phyloP scores from a whole-genome alignment of 1,140 invertebrate genomes.

The Anthonomus grandis region DNA sequence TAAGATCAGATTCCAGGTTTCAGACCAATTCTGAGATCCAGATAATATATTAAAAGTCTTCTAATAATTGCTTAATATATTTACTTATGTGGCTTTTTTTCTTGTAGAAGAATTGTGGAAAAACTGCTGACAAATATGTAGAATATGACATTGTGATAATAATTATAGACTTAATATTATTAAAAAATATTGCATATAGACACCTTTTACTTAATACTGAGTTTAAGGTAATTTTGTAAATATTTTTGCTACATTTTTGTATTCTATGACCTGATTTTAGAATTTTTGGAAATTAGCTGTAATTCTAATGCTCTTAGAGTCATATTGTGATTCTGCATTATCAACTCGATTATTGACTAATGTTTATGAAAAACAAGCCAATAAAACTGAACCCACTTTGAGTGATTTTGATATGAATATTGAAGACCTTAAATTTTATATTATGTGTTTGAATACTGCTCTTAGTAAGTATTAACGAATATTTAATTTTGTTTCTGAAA shows the following conservation, averaged over 20 bases:
- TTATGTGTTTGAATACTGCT: conserved; percentile 39
- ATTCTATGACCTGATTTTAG: conserved; percentile 47
- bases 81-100: too few relatives aligned
- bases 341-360: conserved; percentile 35
- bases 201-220: conserved; percentile 77
- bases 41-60: too few relatives aligned
- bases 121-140: conserved; percentile 81
- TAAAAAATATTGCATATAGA: conserved; percentile 75
- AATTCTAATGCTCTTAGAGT: conserved; percentile 57
- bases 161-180: conserved; percentile 74
- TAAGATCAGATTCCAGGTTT: background rate
- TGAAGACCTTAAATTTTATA: conserved; percentile 42
- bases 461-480: conserved; percentile 20
- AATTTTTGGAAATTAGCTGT: conserved; percentile 61
- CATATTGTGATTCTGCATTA: conserved; percentile 55
- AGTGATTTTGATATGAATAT: conserved; percentile 34
- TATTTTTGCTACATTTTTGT: conserved; percentile 23
- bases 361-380: conserved; percentile 2
- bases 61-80: too few relatives aligned
- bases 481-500: background rate
- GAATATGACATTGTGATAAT: conserved; percentile 84
- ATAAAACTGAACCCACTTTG: conserved; percentile 45
- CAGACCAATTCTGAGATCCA: too few relatives aligned
- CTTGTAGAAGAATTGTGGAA: conserved; percentile 67
- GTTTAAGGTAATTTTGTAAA: conserved; percentile 56